A percentile compares a stretch with the other conserved stretches of the same genome.
phyloP scores from a whole-genome alignment of 2,797 vertebrate genomes.

The Pangasius larnaudii region DNA sequence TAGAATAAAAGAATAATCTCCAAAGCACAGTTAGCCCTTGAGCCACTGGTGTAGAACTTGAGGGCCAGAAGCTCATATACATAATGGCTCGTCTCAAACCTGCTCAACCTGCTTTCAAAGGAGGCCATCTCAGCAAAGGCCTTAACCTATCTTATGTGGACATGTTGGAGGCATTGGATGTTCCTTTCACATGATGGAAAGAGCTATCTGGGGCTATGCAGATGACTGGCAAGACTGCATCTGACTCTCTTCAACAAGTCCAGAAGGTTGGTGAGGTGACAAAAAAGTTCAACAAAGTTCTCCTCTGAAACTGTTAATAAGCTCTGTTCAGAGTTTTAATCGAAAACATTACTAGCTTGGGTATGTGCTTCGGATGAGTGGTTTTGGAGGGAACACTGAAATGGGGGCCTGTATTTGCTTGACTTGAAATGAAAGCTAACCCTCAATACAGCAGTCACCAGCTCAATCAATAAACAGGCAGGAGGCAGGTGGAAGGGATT shows the following conservation, averaged over 20 bases:
- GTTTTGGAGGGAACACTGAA: background rate
- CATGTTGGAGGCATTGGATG: background rate
- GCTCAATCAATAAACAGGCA: constrained; percentile 18
- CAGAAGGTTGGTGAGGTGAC: background rate
- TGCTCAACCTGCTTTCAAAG: constrained; percentile 13
- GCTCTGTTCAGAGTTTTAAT: background rate
- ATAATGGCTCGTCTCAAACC: background rate
- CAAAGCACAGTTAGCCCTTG: background rate
- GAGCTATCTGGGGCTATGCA: background rate
- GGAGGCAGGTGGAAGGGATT: constrained; percentile 10
- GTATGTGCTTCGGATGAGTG: background rate
- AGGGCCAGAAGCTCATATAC: too few species aligned
- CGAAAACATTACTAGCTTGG: background rate
- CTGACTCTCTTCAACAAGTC: background rate
- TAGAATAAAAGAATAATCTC: background rate
- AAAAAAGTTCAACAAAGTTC: too few species aligned
- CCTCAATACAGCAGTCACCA: background rate
- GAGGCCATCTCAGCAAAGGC: background rate
- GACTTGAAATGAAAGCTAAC: background rate
- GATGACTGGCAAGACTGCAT: background rate
- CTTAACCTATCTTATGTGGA: background rate
- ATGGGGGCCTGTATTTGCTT: background rate
- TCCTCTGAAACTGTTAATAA: background rate
- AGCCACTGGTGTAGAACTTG: background rate
- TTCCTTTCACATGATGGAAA: background rate